These are phyloP conservation scores for Lucifuga dentata DNA, from an alignment of 2,113 vertebrate species.

Conservation along the genomic window DNA sequence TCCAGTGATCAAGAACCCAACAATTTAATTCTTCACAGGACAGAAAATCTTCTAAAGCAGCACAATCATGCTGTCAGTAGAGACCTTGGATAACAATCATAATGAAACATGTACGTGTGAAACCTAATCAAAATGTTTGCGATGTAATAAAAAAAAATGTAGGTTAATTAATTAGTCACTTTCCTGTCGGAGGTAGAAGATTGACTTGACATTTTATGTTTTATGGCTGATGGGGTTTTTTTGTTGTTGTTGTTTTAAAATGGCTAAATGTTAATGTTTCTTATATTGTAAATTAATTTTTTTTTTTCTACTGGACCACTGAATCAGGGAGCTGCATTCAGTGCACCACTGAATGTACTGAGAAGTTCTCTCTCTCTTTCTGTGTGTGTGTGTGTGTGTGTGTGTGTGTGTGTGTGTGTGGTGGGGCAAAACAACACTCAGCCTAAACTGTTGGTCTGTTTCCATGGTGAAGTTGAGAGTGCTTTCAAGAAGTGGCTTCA, in stretches of 20 bases:
- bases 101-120: not conserved
- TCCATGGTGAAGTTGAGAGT: slow-evolving; percentile 61
- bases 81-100: not conserved
- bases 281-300: no score
- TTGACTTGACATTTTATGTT: no score
- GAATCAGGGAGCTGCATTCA: slow-evolving; percentile 30
- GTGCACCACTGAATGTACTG: slow-evolving; percentile 3
- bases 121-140: not conserved
- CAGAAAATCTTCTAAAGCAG: not conserved
- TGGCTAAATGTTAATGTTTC: no score
- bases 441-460: slow-evolving; percentile 52
- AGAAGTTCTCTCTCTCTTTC: no score
- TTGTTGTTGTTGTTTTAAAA: no score
- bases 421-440: not conserved
- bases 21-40: not conserved
- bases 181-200: no score
- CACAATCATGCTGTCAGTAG: no score
- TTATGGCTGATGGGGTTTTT: no score
- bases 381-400: slow-evolving; percentile 3
- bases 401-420: slow-evolving; percentile 12
- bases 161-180: no score
- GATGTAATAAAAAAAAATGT: no score
- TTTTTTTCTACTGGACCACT: no score
- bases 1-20: slow-evolving; percentile 1
- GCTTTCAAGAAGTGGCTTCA: slow-evolving; percentile 47